Evolutionary conservation across 1,140 invertebrate species (phyloP), one percentile per base, ranked within the genome.

Genomic region (Lerema accius): DNA sequence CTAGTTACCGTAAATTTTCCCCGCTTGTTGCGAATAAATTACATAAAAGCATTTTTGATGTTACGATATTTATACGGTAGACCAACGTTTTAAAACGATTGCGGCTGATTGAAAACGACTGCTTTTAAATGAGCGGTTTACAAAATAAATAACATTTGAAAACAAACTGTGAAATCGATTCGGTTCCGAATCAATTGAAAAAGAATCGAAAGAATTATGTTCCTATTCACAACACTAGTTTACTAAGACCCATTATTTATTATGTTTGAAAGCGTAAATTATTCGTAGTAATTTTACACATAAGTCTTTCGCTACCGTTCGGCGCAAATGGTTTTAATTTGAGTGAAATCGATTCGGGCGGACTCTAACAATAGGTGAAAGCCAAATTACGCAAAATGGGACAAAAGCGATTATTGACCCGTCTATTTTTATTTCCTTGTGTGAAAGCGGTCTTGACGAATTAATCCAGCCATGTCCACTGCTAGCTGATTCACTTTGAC

Each of bases 391-490:
- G 23, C 35, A 26, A 69, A 66, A 71, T 71, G 64, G 70, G 71
- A 80, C 71, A 75, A 75, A 72, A 77, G 68, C 64, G 69, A 76
- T 78, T 75, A 80, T 49, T 68, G 65, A 35, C 32, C 62, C 63
- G 71, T 78, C 76, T 71, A 80, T 81, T 80, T 80, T 80, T 83
- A 75, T 80, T 76, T 80, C 65, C 65, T 67, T 72, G 67, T 45
- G 70, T 71, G 77, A 80, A 87, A 78, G 76, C 60, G 49, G 55
- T 80, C 79, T 81, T 71, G 73, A 76, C 76, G 67, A 79, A 85
- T 88, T 86, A 80, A 83, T 84, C 69, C 71, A 72, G 68, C 50
- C 71, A 69, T 71, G 64, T 73, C 59, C 50, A 66, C 56, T 67
- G 17, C 48, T 64, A 61, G 59, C 61, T 71, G 71, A 75, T 79